Base-by-base conservation (phyloP, 2,113 vertebrate species). In the Tichodroma muraria region DNA sequence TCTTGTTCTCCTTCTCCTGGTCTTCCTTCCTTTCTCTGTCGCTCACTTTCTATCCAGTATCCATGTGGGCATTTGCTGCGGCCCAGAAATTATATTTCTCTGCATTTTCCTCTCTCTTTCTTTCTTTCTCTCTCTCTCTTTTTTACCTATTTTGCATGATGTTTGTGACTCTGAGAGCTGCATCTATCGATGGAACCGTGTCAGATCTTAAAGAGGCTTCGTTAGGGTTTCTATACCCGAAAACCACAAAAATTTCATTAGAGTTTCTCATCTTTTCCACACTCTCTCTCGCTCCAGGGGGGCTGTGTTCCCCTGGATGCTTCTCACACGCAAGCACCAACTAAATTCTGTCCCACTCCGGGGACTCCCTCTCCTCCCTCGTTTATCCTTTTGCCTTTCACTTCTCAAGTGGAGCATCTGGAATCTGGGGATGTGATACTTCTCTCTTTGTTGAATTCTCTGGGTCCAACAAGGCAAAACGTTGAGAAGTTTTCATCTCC, bases 191-290 rank as follows among this genome's bases (percentile, higher is more conserved):
- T 99, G 99, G 99, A 99, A 99, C 98, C 98, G 98, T 99, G 99
- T 99, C 98, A 99, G 98, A 99, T 98, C 98, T 98, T 98, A 98
- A 98, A 98, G 99, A 99, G 98, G 99, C 99, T 99, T 99, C 98
- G 98, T 99, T 99, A 98, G 99, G 99, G 99, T 99, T 98, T 99
- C 99, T 99, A 98, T 98, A 99, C 98, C 98, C 98, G 79, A 98
- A 98, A 99, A 99, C 98, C 99, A 99, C 99, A 99, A 99, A 99
- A 99, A 99, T 99, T 99, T 99, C 98, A 99, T 99, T 99, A 99
- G 99, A 98, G 99, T 99, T 99, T 99, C 99, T 99, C 99, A 99
- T 99, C 99, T 99, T 99, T 99, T 96, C 87, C 96, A 85, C 45
- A 75, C 76, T 94, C 61, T 37, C 38, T 84, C 87, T 92, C 52